Conservation (phyloP, 1,140 invertebrate genomes). For the Protaetia brevitarsis region DNA sequence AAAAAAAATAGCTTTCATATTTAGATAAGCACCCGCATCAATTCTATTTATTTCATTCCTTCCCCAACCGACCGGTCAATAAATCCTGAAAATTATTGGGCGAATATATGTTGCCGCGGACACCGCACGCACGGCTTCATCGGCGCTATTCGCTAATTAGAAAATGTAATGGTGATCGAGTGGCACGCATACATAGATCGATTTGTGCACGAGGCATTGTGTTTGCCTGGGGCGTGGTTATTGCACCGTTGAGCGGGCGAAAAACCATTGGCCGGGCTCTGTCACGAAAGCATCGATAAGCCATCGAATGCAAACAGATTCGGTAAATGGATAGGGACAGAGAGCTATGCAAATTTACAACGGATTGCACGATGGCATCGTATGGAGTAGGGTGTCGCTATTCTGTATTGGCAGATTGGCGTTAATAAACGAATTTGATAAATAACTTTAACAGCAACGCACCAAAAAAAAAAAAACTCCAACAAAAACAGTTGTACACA, state of each 20-base stretch:
- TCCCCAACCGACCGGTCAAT: not conserved
- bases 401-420: too few relatives aligned
- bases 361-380: not conserved
- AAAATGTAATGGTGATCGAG: not conserved
- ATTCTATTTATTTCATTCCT: not conserved
- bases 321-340: not conserved
- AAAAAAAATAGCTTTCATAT: not conserved
- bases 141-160: not conserved
- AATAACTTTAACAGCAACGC: too few relatives aligned
- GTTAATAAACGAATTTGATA: too few relatives aligned
- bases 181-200: constrained; percentile 1
- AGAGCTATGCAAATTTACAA: not conserved
- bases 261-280: not conserved
- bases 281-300: not conserved
- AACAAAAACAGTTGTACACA: too few relatives aligned
- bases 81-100: not conserved
- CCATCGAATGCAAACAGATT: not conserved
- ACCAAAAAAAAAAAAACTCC: too few relatives aligned
- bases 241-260: not conserved
- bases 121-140: not conserved
- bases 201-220: not conserved
- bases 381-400: not conserved
- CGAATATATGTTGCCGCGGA: not conserved
- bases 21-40: not conserved
- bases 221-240: not conserved